Evolutionary conservation across 1,140 invertebrate genomes (phyloP).

Genomic region (Tetragonula clypearis): DNA sequence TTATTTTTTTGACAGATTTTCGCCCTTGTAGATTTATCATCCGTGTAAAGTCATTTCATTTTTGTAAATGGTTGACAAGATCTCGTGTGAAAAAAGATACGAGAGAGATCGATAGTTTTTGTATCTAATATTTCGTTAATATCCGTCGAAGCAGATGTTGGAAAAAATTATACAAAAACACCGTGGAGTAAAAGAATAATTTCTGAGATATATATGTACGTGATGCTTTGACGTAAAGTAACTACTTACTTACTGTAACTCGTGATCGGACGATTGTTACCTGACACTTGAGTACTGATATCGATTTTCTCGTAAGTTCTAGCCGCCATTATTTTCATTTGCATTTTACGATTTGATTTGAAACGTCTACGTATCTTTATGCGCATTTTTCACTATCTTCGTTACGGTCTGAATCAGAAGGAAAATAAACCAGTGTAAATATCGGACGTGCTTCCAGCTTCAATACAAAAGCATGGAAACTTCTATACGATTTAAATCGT

Average conservation of each 20-base stretch:
- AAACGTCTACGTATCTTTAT: neutral
- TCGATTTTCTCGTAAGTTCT: slow-evolving; percentile 37
- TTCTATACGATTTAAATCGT: neutral
- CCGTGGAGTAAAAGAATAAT: neutral
- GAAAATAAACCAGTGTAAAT: neutral
- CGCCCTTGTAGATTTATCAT: too few relatives aligned
- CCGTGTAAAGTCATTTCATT: too few relatives aligned
- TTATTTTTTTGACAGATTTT: too few relatives aligned
- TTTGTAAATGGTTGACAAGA: neutral
- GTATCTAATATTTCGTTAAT: neutral
- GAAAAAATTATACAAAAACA: neutral
- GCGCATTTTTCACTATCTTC: neutral
- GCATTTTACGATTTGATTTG: neutral
- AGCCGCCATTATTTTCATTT: slow-evolving; percentile 12
- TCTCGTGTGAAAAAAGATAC: neutral
- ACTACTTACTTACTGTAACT: slow-evolving; percentile 20
- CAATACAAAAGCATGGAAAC: neutral
- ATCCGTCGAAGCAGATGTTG: neutral
- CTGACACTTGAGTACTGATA: slow-evolving; percentile 29
- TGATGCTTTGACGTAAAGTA: neutral
- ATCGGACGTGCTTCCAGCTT: neutral
- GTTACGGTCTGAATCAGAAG: too few relatives aligned
- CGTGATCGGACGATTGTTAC: slow-evolving; percentile 34
- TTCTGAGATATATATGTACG: neutral
- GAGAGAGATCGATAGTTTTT: neutral